phyloP scores from a whole-genome alignment of 2,888 invertebrate genomes.

The Aplocera efformata region DNA sequence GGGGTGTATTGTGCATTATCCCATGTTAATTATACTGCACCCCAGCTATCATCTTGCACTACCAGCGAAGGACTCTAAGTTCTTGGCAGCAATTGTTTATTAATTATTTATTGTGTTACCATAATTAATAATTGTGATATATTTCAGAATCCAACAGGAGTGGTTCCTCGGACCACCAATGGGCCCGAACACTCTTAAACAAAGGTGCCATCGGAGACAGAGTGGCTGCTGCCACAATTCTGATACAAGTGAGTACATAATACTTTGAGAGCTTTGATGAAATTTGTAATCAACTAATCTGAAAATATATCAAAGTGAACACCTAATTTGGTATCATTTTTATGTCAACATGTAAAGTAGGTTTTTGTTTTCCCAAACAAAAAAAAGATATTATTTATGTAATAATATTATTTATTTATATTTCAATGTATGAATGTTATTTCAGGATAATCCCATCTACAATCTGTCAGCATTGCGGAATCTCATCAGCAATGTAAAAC shows the following conservation, averaged over 20 bases:
- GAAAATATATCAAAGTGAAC: too few relatives aligned
- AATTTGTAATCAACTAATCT: too few relatives aligned
- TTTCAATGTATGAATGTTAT: conserved; percentile 16
- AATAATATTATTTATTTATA: conserved; percentile 1
- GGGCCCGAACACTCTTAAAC: conserved; percentile 88
- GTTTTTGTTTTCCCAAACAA: too few relatives aligned
- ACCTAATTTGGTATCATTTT: too few relatives aligned
- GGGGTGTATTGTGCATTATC: too few relatives aligned
- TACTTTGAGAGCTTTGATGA: background rate
- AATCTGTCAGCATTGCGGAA: conserved; percentile 85
- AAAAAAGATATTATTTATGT: background rate
- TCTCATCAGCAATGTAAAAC: conserved; percentile 88
- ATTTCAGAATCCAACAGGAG: conserved; percentile 78
- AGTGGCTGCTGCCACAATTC: conserved; percentile 90
- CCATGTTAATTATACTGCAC: too few relatives aligned
- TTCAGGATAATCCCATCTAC: conserved; percentile 90
- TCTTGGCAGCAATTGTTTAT: too few relatives aligned
- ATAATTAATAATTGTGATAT: too few relatives aligned
- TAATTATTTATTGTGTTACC: too few relatives aligned
- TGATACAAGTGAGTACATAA: conserved; percentile 75
- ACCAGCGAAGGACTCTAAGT: too few relatives aligned
- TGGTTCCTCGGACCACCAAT: conserved; percentile 83
- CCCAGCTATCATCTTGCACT: too few relatives aligned
- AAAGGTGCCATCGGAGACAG: conserved; percentile 92
- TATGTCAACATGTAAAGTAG: too few relatives aligned